A percentile compares a stretch with the other conserved stretches of the same genome.
These are phyloP conservation scores for Pseudomyrmex flavicornis DNA, from an alignment of 1,140 invertebrate genomes.

Conservation along the genomic window DNA sequence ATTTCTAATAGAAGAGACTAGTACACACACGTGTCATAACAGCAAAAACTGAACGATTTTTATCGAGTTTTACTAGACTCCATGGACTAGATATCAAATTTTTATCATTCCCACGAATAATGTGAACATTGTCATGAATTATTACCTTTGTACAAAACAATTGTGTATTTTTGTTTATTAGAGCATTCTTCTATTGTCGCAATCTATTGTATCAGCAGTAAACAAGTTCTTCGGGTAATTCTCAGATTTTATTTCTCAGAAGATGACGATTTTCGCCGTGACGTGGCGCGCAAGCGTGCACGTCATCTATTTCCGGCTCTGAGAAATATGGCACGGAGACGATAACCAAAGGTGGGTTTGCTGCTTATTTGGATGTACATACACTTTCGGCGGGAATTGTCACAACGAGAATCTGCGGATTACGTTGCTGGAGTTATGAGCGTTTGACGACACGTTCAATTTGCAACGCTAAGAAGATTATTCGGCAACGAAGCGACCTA, in stretches of 20 bases:
- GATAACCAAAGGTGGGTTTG: not conserved
- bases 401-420: not conserved
- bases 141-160: too few relatives aligned
- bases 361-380: not conserved
- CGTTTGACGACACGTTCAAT: not conserved
- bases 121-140: too few relatives aligned
- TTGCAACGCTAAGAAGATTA: not conserved
- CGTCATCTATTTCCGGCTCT: slow-evolving; percentile 68
- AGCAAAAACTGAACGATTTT: too few relatives aligned
- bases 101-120: too few relatives aligned
- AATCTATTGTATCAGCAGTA: too few relatives aligned
- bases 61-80: too few relatives aligned
- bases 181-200: too few relatives aligned
- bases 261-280: not conserved
- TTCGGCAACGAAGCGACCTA: slow-evolving; percentile 42
- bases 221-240: not conserved
- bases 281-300: not conserved
- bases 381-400: not conserved
- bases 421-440: not conserved
- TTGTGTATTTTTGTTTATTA: too few relatives aligned
- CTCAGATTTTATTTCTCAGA: not conserved
- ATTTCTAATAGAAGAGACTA: too few relatives aligned
- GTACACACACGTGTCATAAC: too few relatives aligned
- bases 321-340: slow-evolving; percentile 16
- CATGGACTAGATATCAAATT: too few relatives aligned